phyloP scores from a whole-genome alignment of 64 coral and sea anemone species.

The Montipora capricornis region DNA sequence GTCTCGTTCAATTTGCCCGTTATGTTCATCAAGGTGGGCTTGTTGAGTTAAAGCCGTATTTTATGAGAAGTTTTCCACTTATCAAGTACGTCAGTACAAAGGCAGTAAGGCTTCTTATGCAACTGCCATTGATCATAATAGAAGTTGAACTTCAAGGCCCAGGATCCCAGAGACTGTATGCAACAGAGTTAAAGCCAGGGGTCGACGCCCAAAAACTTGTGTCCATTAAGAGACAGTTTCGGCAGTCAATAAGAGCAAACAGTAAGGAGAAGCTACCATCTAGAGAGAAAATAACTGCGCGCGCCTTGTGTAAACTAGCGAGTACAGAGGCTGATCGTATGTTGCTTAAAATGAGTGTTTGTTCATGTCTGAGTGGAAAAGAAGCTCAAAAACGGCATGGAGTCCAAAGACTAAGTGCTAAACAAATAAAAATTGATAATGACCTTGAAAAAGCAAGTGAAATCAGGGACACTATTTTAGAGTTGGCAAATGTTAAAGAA shows the following conservation, averaged over 20 bases:
- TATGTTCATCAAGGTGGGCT: no score
- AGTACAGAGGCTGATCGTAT: slow-evolving; percentile 48
- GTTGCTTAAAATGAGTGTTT: slow-evolving; percentile 38
- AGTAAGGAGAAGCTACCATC: slow-evolving; percentile 11
- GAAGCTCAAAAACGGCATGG: slow-evolving; percentile 61
- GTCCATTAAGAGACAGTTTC: slow-evolving; percentile 9
- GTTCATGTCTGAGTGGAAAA: slow-evolving; percentile 11
- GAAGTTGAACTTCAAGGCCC: slow-evolving; percentile 21
- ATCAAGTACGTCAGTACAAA: slow-evolving; percentile 55
- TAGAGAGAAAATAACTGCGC: slow-evolving; percentile 15
- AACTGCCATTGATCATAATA: slow-evolving; percentile 60
- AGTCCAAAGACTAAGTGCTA: neutral
- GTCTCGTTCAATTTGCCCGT: no score
- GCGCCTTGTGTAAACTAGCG: slow-evolving; percentile 61
- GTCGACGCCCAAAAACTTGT: slow-evolving; percentile 40
- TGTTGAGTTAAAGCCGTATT: no score
- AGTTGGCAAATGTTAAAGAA: slow-evolving; percentile 32
- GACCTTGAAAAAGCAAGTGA: neutral
- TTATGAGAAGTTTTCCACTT: slow-evolving; percentile 5
- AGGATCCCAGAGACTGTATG: slow-evolving; percentile 48
- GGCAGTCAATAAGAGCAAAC: neutral
- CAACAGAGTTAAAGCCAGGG: slow-evolving; percentile 10
- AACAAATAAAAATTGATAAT: neutral
- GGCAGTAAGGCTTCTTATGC: slow-evolving; percentile 62
- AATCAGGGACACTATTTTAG: neutral